phyloP scores from a whole-genome alignment of 2,888 invertebrate species.

The Pachydiplax longipennis region DNA sequence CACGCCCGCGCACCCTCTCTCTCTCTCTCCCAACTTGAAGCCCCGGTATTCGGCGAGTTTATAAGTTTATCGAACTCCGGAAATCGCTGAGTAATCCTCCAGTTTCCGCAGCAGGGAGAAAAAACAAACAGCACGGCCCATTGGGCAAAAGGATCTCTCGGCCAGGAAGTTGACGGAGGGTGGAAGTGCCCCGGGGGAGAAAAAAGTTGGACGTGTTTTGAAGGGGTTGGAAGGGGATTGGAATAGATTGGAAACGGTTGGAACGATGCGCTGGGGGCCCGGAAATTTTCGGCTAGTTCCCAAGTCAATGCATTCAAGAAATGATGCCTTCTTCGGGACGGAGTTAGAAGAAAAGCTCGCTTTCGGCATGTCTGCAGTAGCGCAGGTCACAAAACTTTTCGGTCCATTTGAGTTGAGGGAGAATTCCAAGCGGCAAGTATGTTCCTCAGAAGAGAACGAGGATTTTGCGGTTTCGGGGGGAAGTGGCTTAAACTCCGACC shows the following conservation, averaged over 20 bases:
- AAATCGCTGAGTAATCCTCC: neutral
- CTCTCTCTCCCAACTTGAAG: neutral
- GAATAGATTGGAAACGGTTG: no score
- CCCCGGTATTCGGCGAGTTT: neutral
- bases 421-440: constrained; percentile 23
- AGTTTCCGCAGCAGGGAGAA: neutral
- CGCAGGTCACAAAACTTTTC: constrained; percentile 27
- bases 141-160: neutral
- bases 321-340: neutral
- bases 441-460: constrained; percentile 13
- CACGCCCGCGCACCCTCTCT: neutral
- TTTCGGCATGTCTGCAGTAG: constrained; percentile 2
- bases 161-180: neutral
- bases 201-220: neutral
- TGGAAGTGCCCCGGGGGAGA: neutral
- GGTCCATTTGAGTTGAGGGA: constrained; percentile 43
- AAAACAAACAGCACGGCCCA: neutral
- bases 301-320: neutral
- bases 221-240: neutral
- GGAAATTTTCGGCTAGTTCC: neutral
- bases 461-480: constrained; percentile 8
- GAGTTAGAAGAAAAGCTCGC: neutral
- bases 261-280: no score
- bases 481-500: neutral
- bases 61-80: neutral